phyloP scores from a whole-genome alignment of 2,888 invertebrate genomes.

The Bruchidius siliquastri region DNA sequence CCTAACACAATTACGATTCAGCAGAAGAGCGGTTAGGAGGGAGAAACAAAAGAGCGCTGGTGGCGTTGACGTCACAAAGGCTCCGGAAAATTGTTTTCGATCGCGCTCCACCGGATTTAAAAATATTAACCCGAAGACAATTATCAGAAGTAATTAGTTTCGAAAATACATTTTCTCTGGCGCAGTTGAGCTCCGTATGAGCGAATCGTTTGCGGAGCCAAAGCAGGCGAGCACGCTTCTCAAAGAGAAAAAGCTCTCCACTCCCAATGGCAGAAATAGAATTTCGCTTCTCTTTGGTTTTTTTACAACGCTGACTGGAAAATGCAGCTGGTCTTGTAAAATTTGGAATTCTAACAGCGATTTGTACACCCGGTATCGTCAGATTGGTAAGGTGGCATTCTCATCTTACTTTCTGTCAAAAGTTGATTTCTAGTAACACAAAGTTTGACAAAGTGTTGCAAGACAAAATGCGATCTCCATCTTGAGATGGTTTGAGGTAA shows the following conservation, averaged over 20 bases:
- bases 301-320: background rate
- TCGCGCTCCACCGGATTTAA: conserved; percentile 17
- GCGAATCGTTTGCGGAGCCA: conserved; percentile 8
- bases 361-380: background rate
- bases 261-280: conserved; percentile 8
- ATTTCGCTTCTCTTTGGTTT: conserved; percentile 4
- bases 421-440: no score
- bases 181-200: background rate
- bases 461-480: no score
- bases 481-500: no score
- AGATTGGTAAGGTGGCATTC: no score
- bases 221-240: background rate
- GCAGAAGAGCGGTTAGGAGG: background rate
- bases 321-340: background rate
- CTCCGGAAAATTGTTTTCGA: conserved; percentile 16
- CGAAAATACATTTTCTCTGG: conserved; percentile 15
- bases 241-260: conserved; percentile 6
- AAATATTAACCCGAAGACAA: conserved; percentile 18
- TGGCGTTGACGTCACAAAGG: conserved; percentile 11
- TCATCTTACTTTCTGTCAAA: no score
- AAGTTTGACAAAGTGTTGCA: no score
- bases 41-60: background rate
- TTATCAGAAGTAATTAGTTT: conserved; percentile 22
- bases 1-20: background rate
- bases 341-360: background rate